Evolutionary conservation across 1,140 invertebrate species (phyloP).

Genomic region (Harpegnathos saltator): DNA sequence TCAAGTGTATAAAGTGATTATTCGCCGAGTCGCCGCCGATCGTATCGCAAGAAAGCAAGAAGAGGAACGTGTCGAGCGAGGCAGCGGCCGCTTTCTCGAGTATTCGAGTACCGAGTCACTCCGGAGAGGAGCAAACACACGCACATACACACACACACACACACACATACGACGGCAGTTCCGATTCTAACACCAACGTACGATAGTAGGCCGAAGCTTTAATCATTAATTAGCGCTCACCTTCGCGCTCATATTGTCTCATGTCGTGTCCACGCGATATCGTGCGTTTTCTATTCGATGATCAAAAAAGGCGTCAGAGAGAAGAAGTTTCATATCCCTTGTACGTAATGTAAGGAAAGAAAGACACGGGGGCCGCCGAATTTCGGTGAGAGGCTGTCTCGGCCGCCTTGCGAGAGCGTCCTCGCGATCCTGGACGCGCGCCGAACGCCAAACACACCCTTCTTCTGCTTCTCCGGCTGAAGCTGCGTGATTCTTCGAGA

Average conservation of each 20-base stretch:
- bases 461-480: too few species aligned
- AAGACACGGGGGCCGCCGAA: background rate
- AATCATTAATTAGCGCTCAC: conserved; percentile 41
- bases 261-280: background rate
- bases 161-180: conserved; percentile 18
- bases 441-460: too few species aligned
- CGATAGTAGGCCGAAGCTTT: conserved; percentile 39
- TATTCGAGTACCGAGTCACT: conserved; percentile 27
- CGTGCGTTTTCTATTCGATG: conserved; percentile 33
- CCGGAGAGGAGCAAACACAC: too few species aligned
- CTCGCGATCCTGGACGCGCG: too few species aligned
- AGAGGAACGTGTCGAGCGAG: too few species aligned
- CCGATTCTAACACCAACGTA: conserved; percentile 49
- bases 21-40: too few species aligned
- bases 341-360: background rate
- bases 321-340: conserved; percentile 38
- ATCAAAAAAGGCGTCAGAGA: conserved; percentile 20
- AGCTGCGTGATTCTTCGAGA: too few species aligned
- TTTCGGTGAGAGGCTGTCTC: background rate
- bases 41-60: too few species aligned
- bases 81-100: background rate
- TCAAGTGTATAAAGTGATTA: background rate
- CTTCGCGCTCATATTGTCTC: conserved; percentile 26
- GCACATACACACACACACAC: background rate
- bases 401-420: background rate